Evolutionary conservation across 2,113 vertebrate genomes (phyloP), one percentile per base, ranked within the genome.

Genomic region (Gallinago jamesoni): DNA sequence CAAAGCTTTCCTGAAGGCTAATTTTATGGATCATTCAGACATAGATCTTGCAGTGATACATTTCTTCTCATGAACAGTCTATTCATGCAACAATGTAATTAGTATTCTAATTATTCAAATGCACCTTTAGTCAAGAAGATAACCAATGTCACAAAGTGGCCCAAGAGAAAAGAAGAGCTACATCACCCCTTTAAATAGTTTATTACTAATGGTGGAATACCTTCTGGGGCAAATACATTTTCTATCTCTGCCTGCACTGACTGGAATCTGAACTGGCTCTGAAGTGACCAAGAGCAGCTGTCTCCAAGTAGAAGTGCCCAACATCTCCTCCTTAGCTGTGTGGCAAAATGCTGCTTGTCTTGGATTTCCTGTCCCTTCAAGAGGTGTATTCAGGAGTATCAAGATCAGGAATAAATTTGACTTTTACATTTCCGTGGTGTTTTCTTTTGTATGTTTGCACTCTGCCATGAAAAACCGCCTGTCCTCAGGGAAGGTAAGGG

Each of bases 311-410:
- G 19, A 56, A 67, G 14, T 67, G 52, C 20, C 13, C 20, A 55
- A 2, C 10, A 28, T 48, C 30, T 70, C 22, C 53, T 55, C 53
- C 47, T 37, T n/a, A 4, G 10, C 8, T 73, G 9, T 21, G 23
- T 12, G 23, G 43, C 20, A 62, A 53, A 60, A 55, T 17, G 9
- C 23, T 72, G 22, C 18, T 35, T 53, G 25, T 11, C n/a, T 43
- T n/a, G 8, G 12, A 22, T 67, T 55, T 12, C 7, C 11, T 72
- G 23, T 22, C 47, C 23, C 27, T 43, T 30, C 23, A 25, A 31
- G 11, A 37, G 3, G 22, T 0, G 0, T 27, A 31, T 7, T 41
- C 23, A 37, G 22, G 30, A 76, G 6, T 39, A 25, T 43, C 9
- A 41, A 52, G 59, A 55, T 28, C 22, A 53, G 70, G 24, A 60